Conservation (phyloP, 2,888 invertebrate species). For the Drosophila infuscata region DNA sequence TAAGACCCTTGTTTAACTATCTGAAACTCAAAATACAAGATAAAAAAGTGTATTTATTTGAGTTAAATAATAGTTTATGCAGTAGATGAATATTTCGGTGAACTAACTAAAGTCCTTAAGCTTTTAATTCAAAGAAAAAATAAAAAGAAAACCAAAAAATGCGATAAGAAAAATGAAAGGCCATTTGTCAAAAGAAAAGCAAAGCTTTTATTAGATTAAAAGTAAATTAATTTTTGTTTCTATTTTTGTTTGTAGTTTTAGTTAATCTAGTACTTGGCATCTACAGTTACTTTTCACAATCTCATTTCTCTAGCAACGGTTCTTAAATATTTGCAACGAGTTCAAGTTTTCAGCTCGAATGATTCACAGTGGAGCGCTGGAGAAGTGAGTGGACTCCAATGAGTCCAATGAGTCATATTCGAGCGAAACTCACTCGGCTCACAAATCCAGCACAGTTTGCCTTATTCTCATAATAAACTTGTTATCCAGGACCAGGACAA, state of each 20-base stretch:
- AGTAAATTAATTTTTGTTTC: not conserved
- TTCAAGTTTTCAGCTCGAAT: slow-evolving; percentile 12
- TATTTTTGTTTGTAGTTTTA: not conserved
- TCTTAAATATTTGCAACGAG: not conserved
- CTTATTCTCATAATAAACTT: slow-evolving; percentile 2
- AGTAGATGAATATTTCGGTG: not conserved
- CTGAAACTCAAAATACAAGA: not conserved
- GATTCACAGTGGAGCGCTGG: slow-evolving; percentile 25
- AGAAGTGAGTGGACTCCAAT: slow-evolving; percentile 11
- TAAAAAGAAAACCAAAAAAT: not conserved
- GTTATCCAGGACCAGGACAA: slow-evolving; percentile 28
- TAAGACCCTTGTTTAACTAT: not conserved
- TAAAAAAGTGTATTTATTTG: not conserved
- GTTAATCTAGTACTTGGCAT: not conserved
- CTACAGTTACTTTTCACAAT: slow-evolving; percentile 3
- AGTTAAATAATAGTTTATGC: not conserved
- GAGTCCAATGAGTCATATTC: slow-evolving; percentile 23
- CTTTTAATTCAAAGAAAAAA: not conserved
- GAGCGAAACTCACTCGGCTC: not conserved
- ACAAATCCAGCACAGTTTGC: not conserved
- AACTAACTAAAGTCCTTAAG: not conserved
- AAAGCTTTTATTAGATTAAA: not conserved
- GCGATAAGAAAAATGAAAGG: not conserved
- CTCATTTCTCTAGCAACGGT: not conserved
- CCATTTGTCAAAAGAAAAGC: not conserved